A percentile compares a stretch with the other conserved stretches of the same genome.
Conservation (phyloP, 1,140 invertebrate species). For the Stegodyphus mimosarum region DNA sequence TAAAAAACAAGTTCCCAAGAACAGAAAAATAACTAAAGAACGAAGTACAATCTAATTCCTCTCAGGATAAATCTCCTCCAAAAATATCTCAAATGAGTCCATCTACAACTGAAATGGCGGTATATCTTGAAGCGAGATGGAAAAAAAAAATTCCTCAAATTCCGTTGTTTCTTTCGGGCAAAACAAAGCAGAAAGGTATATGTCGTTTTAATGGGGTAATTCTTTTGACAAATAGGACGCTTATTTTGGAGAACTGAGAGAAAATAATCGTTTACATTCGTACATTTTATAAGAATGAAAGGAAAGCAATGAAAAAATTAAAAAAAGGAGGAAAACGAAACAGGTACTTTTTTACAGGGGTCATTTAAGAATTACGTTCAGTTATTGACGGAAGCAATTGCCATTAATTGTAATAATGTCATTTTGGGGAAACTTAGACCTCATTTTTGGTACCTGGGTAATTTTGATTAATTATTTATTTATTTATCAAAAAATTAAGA, state of each 20-base stretch:
- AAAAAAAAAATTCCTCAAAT: slow-evolving; percentile 2
- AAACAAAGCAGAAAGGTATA: not conserved
- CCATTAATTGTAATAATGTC: no score
- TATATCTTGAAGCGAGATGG: no score
- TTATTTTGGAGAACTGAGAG: not conserved
- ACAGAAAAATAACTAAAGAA: not conserved
- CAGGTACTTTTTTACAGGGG: no score
- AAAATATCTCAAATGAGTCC: slow-evolving; percentile 41
- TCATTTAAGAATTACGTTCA: no score
- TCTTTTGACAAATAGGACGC: slow-evolving; percentile 36
- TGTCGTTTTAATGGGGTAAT: slow-evolving; percentile 31
- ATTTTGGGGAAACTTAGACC: no score
- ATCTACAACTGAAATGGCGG: not conserved
- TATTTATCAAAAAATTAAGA: no score
- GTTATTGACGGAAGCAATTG: no score
- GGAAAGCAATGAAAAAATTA: slow-evolving; percentile 1
- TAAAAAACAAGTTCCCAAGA: no score
- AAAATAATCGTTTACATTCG: slow-evolving; percentile 3
- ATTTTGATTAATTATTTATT: no score
- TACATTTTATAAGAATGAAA: slow-evolving; percentile 8
- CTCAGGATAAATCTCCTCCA: slow-evolving; percentile 30
- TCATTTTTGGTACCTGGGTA: no score
- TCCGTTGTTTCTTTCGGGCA: not conserved
- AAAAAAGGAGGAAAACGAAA: no score
- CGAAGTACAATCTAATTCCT: slow-evolving; percentile 32